Conservation (phyloP, 2,888 invertebrate species). For the Phengaris alcon region DNA sequence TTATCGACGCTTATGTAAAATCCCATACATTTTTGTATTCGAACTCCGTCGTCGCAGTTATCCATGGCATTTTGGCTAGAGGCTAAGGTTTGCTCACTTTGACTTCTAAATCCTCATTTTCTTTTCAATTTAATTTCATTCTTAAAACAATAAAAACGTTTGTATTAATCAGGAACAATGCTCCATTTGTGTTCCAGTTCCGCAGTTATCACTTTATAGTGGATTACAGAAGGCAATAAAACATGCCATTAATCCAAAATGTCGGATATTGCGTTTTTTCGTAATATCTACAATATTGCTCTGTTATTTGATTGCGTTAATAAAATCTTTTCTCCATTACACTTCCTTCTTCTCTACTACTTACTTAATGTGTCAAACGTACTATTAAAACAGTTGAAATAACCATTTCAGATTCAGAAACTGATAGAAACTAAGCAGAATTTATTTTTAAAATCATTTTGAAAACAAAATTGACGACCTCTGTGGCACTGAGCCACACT, state of each 20-base stretch:
- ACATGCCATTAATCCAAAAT: constrained; percentile 17
- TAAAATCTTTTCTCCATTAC: constrained; percentile 22
- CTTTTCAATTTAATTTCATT: too few relatives aligned
- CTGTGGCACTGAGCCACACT: not conserved
- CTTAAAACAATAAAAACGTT: not conserved
- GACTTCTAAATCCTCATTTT: not conserved
- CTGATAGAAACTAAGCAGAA: not conserved
- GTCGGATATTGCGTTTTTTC: constrained; percentile 24
- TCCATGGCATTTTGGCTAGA: too few relatives aligned
- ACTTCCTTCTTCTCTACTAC: not conserved
- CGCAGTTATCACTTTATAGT: constrained; percentile 23
- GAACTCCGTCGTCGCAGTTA: too few relatives aligned
- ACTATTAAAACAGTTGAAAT: not conserved
- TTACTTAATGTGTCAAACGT: not conserved
- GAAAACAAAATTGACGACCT: not conserved
- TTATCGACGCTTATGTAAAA: too few relatives aligned
- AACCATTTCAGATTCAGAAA: not conserved
- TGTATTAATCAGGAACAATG: not conserved
- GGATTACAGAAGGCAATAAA: constrained; percentile 23
- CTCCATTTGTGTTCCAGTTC: constrained; percentile 14
- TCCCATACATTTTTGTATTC: too few relatives aligned
- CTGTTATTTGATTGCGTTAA: constrained; percentile 20
- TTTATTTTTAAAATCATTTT: not conserved
- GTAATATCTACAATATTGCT: constrained; percentile 13
- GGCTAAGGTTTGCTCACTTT: not conserved